Percentiles rank a stretch among this genome's conserved stretches.
Evolutionary conservation across 2,113 vertebrate species (phyloP).

Genomic region (Mobula birostris): DNA sequence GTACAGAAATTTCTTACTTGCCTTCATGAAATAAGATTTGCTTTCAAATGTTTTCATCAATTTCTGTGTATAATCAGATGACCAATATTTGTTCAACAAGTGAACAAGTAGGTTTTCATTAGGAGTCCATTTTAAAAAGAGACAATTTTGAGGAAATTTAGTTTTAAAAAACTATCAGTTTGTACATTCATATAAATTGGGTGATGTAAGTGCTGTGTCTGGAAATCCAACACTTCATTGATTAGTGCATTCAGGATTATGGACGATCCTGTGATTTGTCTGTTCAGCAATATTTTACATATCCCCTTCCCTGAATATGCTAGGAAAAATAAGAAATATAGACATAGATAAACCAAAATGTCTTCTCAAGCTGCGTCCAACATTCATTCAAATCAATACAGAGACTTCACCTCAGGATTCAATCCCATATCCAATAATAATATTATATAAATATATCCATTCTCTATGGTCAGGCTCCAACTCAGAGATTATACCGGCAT

Average conservation of each 20-base stretch:
- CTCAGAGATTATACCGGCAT: too few relatives aligned
- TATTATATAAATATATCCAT: too few relatives aligned
- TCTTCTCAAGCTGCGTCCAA: too few relatives aligned
- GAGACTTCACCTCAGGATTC: too few relatives aligned
- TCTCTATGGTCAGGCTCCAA: too few relatives aligned
- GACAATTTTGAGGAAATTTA: not conserved
- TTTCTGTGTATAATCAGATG: not conserved
- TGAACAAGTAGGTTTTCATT: not conserved
- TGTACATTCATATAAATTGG: not conserved
- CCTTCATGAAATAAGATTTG: not conserved
- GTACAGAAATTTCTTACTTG: not conserved
- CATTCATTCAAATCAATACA: too few relatives aligned
- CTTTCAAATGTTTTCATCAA: not conserved
- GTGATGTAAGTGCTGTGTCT: not conserved
- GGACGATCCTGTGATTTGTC: not conserved
- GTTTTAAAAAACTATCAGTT: not conserved
- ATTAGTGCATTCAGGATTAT: not conserved
- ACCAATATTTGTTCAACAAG: not conserved
- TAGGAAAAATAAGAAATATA: too few relatives aligned
- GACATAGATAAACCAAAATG: too few relatives aligned
- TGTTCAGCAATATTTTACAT: not conserved
- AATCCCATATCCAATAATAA: too few relatives aligned
- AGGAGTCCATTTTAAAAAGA: not conserved
- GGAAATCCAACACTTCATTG: not conserved
- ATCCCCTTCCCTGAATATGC: not conserved